Percentiles rank a stretch among this genome's conserved stretches.
These are phyloP conservation scores for Aelia acuminata DNA, from an alignment of 2,888 invertebrate genomes.

Conservation along the genomic window DNA sequence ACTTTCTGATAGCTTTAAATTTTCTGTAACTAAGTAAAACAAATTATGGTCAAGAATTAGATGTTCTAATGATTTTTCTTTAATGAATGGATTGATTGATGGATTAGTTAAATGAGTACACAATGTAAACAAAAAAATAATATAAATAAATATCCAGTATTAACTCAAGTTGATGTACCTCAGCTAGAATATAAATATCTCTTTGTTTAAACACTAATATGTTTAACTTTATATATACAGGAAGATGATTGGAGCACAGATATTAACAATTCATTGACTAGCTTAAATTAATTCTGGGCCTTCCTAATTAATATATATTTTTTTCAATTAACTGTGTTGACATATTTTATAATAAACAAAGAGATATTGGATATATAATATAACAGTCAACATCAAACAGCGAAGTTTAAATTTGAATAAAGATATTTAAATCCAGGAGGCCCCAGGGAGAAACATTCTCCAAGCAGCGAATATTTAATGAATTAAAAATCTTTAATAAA, in stretches of 20 bases:
- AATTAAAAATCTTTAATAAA: background rate
- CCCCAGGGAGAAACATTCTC: slow-evolving; percentile 50
- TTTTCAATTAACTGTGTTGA: background rate
- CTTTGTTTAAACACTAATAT: background rate
- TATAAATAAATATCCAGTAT: too few species aligned
- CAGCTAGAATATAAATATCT: background rate
- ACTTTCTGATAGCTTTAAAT: too few species aligned
- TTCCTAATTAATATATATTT: background rate
- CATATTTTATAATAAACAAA: background rate
- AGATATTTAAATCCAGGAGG: background rate
- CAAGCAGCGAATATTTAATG: slow-evolving; percentile 27
- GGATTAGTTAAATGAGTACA: too few species aligned
- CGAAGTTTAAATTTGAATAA: too few species aligned
- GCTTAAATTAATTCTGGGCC: background rate
- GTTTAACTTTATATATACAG: background rate
- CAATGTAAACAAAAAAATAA: too few species aligned
- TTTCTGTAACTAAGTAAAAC: too few species aligned
- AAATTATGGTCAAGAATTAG: too few species aligned
- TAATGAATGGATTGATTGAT: too few species aligned
- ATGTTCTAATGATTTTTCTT: too few species aligned
- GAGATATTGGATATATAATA: background rate
- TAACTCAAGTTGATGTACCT: background rate
- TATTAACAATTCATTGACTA: background rate
- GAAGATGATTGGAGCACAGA: too few species aligned
- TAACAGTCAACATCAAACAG: slow-evolving; percentile 46